phyloP scores from a whole-genome alignment of 92 coral and sea anemone genomes.

The Pocillopora meandrina region DNA sequence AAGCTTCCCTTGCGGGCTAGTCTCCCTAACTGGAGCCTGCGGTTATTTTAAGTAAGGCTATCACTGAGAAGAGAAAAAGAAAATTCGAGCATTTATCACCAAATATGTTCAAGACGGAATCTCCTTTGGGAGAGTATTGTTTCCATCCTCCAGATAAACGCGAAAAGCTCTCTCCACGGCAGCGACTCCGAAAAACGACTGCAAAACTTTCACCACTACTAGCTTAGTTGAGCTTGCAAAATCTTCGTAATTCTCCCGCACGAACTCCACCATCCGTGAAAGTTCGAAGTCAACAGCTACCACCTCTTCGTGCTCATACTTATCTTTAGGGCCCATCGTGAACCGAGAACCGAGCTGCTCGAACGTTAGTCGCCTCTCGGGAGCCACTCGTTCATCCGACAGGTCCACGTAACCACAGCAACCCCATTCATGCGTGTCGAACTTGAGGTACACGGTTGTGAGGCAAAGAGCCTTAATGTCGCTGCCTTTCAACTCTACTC shows the following conservation, averaged over 20 bases:
- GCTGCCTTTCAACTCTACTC: slow-evolving; percentile 75
- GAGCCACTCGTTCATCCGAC: slow-evolving; percentile 85
- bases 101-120: too few species aligned
- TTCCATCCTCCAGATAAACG: slow-evolving; percentile 61
- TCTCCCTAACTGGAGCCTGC: too few species aligned
- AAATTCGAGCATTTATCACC: too few species aligned
- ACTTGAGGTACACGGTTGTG: slow-evolving; percentile 93
- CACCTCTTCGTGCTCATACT: slow-evolving; percentile 88
- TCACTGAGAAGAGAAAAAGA: too few species aligned
- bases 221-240: slow-evolving; percentile 98
- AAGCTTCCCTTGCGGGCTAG: too few species aligned
- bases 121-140: background rate
- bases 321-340: slow-evolving; percentile 91
- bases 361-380: slow-evolving; percentile 83
- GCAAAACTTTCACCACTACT: slow-evolving; percentile 97
- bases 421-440: slow-evolving; percentile 99
- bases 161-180: slow-evolving; percentile 85
- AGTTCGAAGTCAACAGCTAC: slow-evolving; percentile 86
- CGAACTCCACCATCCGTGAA: slow-evolving; percentile 87
- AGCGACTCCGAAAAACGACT: slow-evolving; percentile 91
- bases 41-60: too few species aligned
- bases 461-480: slow-evolving; percentile 89
- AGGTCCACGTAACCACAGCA: slow-evolving; percentile 97
- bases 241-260: slow-evolving; percentile 81
- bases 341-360: slow-evolving; percentile 85